These are phyloP conservation scores for Paradoxurus hermaphroditus DNA, from an alignment of 2,113 vertebrate species.

Conservation along the genomic window DNA sequence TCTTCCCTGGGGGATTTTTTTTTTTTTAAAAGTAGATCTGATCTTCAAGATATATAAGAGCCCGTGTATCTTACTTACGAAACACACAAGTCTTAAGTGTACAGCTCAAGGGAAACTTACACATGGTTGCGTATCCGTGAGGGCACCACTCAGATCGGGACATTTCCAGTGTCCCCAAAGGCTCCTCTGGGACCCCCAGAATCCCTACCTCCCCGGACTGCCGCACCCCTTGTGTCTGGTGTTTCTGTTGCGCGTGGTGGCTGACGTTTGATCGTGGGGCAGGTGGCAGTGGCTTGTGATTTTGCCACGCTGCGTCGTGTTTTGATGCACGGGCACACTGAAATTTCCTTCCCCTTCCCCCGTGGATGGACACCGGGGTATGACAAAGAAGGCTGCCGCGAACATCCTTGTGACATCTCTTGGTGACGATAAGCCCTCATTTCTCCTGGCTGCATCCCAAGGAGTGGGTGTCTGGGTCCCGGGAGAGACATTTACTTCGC, in stretches of 20 bases:
- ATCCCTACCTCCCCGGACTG: background rate
- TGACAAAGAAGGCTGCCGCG: background rate
- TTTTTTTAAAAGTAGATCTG: background rate
- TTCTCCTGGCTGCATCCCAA: background rate
- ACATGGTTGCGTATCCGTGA: fast-evolving
- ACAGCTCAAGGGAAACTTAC: background rate
- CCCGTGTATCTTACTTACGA: background rate
- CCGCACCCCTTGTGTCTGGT: background rate
- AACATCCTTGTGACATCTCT: background rate
- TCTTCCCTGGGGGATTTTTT: background rate
- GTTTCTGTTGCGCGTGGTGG: fast-evolving
- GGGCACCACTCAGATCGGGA: background rate
- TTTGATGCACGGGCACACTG: fast-evolving
- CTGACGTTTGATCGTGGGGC: fast-evolving
- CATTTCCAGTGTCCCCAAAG: background rate
- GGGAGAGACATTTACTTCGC: background rate
- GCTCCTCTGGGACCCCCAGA: background rate
- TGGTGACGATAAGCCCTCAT: background rate
- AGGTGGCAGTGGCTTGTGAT: fast-evolving
- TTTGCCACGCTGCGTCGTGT: background rate
- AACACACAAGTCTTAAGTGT: background rate
- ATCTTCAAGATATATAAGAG: background rate
- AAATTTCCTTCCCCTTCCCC: background rate
- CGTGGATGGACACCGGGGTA: fast-evolving
- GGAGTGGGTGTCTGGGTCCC: background rate